Base-by-base conservation (phyloP, 2,888 invertebrate species). In the Busseola fusca region DNA sequence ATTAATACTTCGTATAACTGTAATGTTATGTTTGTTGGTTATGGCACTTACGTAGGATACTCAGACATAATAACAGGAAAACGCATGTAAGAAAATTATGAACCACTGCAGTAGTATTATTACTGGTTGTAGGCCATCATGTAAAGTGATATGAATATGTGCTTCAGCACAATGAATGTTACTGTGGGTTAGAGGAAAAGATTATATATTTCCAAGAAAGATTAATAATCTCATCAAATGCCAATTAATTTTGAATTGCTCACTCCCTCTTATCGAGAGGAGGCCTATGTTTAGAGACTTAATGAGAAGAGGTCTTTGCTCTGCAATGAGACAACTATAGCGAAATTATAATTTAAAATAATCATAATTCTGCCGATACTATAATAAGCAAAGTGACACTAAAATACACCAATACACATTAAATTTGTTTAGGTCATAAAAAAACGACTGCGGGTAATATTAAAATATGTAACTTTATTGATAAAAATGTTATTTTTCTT, bases 41-140 rank as follows among this genome's bases (percentile, higher is more conserved):
- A 69, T 81, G 73, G 52, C 27, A 73, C 54, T 75, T 62, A 62
- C 30, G 58, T 12, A 34, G 10, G 64, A 14, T 48, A 73, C 69
- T 64, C 66, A 52, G 58, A 68, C 14, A 57, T 45, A 59, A 69
- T 72, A 63, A 78, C 68, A 72, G 58, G 34, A 56, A 70, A 70
- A 74, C 63, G 2, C 54, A 80, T 72, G 59, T 54, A 5, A 34
- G 65, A 34, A 60, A 72, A 83, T 74, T 71, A 72, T 42, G 52
- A n/a, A 34, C 48, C n/a, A 30, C 16, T 52, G 48, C n/a, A 56
- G 37, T 54, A 62, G 4, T 3, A 58, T 52, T 77, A 67, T n/a
- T 7, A 0, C 18, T 7, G 9, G 18, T n/a, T 21, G 27, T 25
- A 18, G 27, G 62, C 14, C n/a, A n/a, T n/a, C 9, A 25, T 56